Evolutionary conservation across 2,797 vertebrate genomes (phyloP).

Genomic region (Xiphophorus birchmanni): DNA sequence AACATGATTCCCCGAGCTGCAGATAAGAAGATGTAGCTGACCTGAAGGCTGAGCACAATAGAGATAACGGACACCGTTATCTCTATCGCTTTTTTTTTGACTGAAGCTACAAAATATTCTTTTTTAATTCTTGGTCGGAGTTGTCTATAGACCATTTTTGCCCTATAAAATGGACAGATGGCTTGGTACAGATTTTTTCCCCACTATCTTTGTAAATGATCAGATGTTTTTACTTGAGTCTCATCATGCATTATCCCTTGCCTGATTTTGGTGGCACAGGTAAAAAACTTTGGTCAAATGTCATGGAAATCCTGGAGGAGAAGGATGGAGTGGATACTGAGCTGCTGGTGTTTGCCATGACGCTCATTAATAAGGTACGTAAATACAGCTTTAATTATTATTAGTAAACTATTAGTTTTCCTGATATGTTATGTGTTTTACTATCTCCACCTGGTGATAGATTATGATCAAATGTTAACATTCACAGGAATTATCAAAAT

Average conservation of each 20-base stretch:
- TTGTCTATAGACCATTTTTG: slow-evolving; percentile 8
- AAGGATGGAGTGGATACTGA: slow-evolving; percentile 97
- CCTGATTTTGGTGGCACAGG: slow-evolving; percentile 71
- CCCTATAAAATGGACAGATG: neutral
- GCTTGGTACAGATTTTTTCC: neutral
- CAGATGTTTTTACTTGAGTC: neutral
- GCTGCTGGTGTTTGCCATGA: slow-evolving; percentile 94
- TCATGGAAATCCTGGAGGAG: slow-evolving; percentile 95
- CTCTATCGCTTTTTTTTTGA: neutral
- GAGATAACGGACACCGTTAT: neutral
- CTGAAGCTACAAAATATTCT: slow-evolving; percentile 22
- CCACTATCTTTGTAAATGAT: neutral
- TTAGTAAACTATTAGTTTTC: neutral
- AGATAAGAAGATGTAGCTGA: slow-evolving; percentile 58
- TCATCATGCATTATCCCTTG: slow-evolving; percentile 10
- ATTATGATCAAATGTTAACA: neutral
- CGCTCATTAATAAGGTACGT: slow-evolving; percentile 94
- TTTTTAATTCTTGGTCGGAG: slow-evolving; percentile 5
- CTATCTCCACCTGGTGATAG: neutral
- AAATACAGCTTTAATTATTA: neutral
- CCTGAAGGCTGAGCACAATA: slow-evolving; percentile 23
- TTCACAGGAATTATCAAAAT: neutral
- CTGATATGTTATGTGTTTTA: neutral
- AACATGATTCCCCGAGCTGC: slow-evolving; percentile 56
- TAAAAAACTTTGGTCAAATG: slow-evolving; percentile 89